Evolutionary conservation across 2,113 vertebrate species (phyloP).

Genomic region (Alexandromys fortis): DNA sequence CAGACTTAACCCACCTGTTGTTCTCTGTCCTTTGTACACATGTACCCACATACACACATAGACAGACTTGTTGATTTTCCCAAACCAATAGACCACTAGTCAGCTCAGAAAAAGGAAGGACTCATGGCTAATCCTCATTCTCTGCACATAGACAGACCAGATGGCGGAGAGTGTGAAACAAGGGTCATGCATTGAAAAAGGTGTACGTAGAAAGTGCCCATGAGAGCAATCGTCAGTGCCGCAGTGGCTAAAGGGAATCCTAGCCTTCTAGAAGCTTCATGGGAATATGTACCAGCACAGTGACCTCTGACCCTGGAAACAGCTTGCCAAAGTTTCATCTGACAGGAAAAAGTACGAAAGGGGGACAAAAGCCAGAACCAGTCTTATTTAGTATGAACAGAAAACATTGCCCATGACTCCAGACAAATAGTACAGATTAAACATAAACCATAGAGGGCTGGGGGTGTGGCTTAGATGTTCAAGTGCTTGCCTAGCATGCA

Average conservation of each 20-base stretch:
- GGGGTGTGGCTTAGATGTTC: too few species aligned
- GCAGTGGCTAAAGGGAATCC: not conserved
- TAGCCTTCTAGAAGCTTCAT: not conserved
- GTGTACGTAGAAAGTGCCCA: not conserved
- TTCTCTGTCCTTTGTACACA: not conserved
- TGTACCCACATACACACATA: not conserved
- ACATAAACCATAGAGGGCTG: not conserved
- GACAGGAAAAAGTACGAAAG: not conserved
- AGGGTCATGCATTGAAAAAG: not conserved
- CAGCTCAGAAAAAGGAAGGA: not conserved
- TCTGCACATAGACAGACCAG: not conserved
- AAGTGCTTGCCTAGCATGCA: not conserved
- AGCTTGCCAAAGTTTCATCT: not conserved
- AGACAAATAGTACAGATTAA: not conserved
- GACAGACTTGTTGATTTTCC: not conserved
- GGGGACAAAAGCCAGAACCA: not conserved
- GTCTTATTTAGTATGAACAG: not conserved
- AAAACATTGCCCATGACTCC: not conserved
- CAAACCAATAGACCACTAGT: not conserved
- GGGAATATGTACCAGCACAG: not conserved
- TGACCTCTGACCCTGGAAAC: not conserved
- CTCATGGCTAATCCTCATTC: not conserved
- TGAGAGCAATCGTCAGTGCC: too few species aligned
- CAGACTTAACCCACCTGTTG: not conserved
- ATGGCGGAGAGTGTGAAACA: not conserved